Conservation (phyloP, 2,113 vertebrate genomes). For the Dicerorhinus sumatrensis region DNA sequence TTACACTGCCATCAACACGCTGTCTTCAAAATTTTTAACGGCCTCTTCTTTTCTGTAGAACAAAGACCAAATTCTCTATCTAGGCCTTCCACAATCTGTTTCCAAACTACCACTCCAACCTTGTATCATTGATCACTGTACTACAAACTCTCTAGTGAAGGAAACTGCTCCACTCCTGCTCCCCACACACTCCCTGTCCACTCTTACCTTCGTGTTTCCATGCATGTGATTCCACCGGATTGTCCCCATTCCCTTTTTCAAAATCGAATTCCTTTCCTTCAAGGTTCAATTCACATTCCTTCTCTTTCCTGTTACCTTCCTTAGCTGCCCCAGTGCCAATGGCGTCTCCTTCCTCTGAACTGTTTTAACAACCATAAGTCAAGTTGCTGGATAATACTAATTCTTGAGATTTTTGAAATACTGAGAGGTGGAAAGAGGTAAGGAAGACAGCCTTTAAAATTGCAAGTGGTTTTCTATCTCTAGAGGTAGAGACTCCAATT, state of each 20-base stretch:
- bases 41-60: not conserved
- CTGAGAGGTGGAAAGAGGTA: not conserved
- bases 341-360: not conserved
- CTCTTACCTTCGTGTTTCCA: not conserved
- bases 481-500: not conserved
- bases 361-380: not conserved
- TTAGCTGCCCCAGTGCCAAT: not conserved
- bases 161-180: not conserved
- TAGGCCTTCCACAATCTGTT: not conserved
- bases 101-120: not conserved
- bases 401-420: not conserved
- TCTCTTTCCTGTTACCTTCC: not conserved
- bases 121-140: not conserved
- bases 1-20: conserved; percentile 34
- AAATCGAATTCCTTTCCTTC: not conserved
- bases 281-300: not conserved
- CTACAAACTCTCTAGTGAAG: not conserved
- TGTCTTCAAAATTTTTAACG: conserved; percentile 33
- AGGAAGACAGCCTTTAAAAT: not conserved
- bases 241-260: not conserved
- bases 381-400: not conserved
- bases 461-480: not conserved
- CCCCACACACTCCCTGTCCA: not conserved
- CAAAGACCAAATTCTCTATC: conserved; percentile 46
- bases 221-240: not conserved